phyloP scores from a whole-genome alignment of 1,140 invertebrate species.

The Cydia strobilella region DNA sequence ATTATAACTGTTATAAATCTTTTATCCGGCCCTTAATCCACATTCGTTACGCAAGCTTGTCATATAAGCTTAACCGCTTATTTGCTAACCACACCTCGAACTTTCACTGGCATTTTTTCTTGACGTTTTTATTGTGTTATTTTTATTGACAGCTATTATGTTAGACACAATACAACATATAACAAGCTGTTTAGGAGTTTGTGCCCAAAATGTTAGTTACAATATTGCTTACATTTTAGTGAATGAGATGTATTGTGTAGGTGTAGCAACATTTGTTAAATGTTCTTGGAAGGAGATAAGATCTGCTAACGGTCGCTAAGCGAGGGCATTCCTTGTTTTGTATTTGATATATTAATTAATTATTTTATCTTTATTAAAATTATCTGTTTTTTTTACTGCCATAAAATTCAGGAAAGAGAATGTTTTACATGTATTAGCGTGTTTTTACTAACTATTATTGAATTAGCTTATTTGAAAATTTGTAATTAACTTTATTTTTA shows the following conservation, averaged over 20 bases:
- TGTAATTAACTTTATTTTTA: too few species aligned
- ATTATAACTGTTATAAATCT: not conserved
- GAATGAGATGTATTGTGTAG: not conserved
- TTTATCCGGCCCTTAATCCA: not conserved
- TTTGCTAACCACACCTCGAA: slow-evolving; percentile 16
- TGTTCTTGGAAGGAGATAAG: too few species aligned
- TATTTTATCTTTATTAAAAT: too few species aligned
- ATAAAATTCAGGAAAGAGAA: too few species aligned
- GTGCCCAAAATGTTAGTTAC: not conserved
- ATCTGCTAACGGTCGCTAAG: too few species aligned
- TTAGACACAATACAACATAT: not conserved
- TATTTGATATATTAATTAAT: too few species aligned
- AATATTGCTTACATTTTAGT: not conserved
- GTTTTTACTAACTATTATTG: too few species aligned
- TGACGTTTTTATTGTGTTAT: slow-evolving; percentile 23
- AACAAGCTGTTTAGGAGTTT: not conserved
- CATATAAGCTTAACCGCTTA: slow-evolving; percentile 23
- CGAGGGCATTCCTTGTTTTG: too few species aligned
- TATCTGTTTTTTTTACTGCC: too few species aligned
- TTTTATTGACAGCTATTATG: slow-evolving; percentile 25
- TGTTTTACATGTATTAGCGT: too few species aligned
- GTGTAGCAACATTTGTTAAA: not conserved
- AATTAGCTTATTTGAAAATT: too few species aligned
- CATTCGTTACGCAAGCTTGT: slow-evolving; percentile 13
- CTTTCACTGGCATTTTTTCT: slow-evolving; percentile 14